Percentiles rank a stretch among this genome's conserved stretches.
Evolutionary conservation across 2,113 vertebrate species (phyloP).

Genomic region (Pelusios castaneus): DNA sequence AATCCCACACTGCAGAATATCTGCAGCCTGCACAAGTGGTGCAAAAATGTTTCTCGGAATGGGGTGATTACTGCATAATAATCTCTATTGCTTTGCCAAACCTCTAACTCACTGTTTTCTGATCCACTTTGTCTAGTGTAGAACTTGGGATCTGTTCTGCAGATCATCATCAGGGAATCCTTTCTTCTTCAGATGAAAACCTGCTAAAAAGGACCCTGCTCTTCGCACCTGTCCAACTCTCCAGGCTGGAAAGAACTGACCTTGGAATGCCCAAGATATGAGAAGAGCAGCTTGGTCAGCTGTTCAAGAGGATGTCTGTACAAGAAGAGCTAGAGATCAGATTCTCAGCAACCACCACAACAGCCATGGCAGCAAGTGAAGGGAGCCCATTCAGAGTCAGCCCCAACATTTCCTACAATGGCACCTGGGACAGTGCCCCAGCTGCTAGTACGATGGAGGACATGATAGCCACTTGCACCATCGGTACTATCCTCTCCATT

Average conservation of each 20-base stretch:
- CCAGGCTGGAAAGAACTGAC: neutral
- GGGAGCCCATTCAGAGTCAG: slow-evolving; percentile 64
- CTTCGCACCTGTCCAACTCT: rapidly evolving
- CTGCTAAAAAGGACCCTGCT: neutral
- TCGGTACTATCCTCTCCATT: slow-evolving; percentile 87
- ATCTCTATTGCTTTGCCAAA: neutral
- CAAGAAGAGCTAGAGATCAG: slow-evolving; percentile 32
- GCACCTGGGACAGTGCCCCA: slow-evolving; percentile 34
- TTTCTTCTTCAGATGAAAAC: neutral
- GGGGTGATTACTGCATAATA: neutral
- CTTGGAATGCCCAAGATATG: neutral
- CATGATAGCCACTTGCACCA: slow-evolving; percentile 82
- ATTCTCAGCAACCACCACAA: slow-evolving; percentile 52
- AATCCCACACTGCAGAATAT: neutral
- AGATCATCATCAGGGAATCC: too few species aligned
- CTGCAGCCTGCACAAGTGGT: neutral
- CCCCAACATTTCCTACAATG: slow-evolving; percentile 63
- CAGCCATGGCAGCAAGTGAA: slow-evolving; percentile 78
- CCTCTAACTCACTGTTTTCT: slow-evolving; percentile 14
- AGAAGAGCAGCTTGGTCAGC: slow-evolving; percentile 3
- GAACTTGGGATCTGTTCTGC: neutral
- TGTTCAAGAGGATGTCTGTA: slow-evolving; percentile 57
- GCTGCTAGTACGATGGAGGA: slow-evolving; percentile 76
- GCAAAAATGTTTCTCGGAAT: rapidly evolving
- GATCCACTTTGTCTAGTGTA: slow-evolving; percentile 27